phyloP scores from a whole-genome alignment of 2,113 vertebrate genomes.

The Madoqua kirkii region DNA sequence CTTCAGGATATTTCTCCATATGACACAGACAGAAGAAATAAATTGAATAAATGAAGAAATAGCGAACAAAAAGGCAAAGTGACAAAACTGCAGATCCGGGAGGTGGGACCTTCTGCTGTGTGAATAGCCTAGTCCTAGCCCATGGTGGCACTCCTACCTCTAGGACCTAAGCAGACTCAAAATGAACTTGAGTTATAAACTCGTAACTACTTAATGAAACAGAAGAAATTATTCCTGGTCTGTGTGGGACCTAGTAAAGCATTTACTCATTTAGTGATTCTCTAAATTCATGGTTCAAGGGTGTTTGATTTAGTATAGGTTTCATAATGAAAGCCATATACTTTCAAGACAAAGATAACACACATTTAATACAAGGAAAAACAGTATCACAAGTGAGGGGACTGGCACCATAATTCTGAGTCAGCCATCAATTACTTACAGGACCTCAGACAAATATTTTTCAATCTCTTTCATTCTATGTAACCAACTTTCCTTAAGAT shows the following conservation, averaged over 20 bases:
- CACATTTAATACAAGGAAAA: neutral
- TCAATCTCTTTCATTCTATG: neutral
- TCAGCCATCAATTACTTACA: neutral
- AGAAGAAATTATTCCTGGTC: neutral
- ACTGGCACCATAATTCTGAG: neutral
- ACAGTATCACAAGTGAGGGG: neutral
- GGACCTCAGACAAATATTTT: neutral
- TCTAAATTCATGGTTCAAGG: neutral
- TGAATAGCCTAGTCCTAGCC: neutral
- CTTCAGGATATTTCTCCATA: neutral
- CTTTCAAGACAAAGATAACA: neutral
- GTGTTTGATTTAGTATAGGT: neutral
- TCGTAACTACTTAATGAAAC: neutral
- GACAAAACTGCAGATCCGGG: neutral
- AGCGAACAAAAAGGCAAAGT: neutral
- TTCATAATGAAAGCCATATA: neutral
- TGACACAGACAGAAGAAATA: neutral
- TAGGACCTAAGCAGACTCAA: neutral
- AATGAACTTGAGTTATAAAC: neutral
- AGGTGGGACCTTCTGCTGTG: neutral
- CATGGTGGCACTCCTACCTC: neutral
- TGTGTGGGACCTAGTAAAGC: neutral
- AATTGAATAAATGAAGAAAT: constrained; percentile 20
- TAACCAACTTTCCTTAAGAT: neutral
- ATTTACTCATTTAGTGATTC: neutral